Base-by-base conservation (phyloP, 1,140 invertebrate genomes). In the Heliconius nattereri region DNA sequence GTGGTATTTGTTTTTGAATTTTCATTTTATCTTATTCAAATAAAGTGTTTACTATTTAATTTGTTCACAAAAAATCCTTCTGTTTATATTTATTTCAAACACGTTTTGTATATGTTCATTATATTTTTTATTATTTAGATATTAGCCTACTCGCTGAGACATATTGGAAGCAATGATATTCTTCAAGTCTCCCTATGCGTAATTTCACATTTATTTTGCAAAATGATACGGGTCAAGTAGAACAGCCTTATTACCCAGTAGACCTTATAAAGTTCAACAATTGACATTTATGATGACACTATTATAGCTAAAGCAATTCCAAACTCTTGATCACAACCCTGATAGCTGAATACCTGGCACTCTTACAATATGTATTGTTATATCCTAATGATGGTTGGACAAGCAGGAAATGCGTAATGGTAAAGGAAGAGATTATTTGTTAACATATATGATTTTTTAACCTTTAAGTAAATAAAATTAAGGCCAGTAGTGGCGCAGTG, bases 261-360 rank as follows among this genome's bases (percentile, higher is more conserved):
- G 29, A 75, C 78, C 70, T 57, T 79, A 57, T 70, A 76, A 79
- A 79, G 78, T 79, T 79, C 78, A 79, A 57, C 66, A 26, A 37
- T 75, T 79, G 78, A 76, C 78, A 57, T 79, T 79, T 79, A 26
- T 32, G 49, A 45, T 75, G 78, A 79, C 78, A 79, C 78, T 79
- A 71, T 32, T 45, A 79, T 60, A 20, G 26, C 23, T 16, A 76
- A 60, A n/a, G 75, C 75, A 70, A 70, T 76, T 70, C 23, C 11
- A 26, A 70, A 2, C 57, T n/a, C 23, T 45, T 16, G 23, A 23
- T 66, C 11, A 29, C 9, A 66, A 5, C 8, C n/a, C 9, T 26
- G 13, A 26, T 26, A 13, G 13, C 11, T 11, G 9, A 29, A 66
- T 29, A 26, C 2, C 23, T 13, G 11, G 2, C 11, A 66, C 8